Percentiles rank a stretch among this genome's conserved stretches.
These are phyloP conservation scores for Ctenochaetus hawaiiensis DNA, from an alignment of 2,797 vertebrate species.

Conservation along the genomic window DNA sequence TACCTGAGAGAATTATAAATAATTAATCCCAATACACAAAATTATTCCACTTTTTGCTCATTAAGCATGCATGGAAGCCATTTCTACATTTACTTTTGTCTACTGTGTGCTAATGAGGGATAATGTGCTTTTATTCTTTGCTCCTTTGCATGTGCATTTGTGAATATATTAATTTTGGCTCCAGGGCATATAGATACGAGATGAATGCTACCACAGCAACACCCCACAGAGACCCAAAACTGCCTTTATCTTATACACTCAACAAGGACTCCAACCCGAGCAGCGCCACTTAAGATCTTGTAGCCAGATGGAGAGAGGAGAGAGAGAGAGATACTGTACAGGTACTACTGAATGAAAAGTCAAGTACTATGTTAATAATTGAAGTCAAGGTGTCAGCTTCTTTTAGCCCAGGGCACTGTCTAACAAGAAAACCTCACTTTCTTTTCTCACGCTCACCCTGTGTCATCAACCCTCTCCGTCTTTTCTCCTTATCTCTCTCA, in stretches of 20 bases:
- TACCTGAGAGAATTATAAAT: not conserved
- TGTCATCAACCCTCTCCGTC: conserved; percentile 25
- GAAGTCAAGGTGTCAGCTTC: conserved; percentile 66
- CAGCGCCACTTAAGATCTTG: conserved; percentile 25
- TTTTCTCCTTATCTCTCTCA: conserved; percentile 12
- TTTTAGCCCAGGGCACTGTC: conserved; percentile 61
- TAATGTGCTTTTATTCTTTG: conserved; percentile 1
- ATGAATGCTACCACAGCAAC: conserved; percentile 35
- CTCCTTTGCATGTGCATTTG: conserved; percentile 19
- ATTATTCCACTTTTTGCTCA: conserved; percentile 3
- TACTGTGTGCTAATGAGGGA: conserved; percentile 45
- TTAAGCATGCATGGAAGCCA: not conserved
- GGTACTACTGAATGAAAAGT: conserved; percentile 57
- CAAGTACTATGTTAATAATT: conserved; percentile 71
- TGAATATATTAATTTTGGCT: conserved; percentile 42
- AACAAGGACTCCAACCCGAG: not conserved
- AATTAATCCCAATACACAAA: conserved; percentile 31
- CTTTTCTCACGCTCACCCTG: conserved; percentile 16
- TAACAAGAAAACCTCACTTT: conserved; percentile 51
- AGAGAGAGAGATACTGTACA: conserved; percentile 17
- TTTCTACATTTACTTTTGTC: conserved; percentile 29
- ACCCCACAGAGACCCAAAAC: conserved; percentile 15
- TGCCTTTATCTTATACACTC: conserved; percentile 35
- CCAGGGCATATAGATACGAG: conserved; percentile 26
- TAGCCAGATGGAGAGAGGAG: conserved; percentile 15